Base-by-base conservation (phyloP, 2,888 invertebrate genomes). In the Formica aserva region DNA sequence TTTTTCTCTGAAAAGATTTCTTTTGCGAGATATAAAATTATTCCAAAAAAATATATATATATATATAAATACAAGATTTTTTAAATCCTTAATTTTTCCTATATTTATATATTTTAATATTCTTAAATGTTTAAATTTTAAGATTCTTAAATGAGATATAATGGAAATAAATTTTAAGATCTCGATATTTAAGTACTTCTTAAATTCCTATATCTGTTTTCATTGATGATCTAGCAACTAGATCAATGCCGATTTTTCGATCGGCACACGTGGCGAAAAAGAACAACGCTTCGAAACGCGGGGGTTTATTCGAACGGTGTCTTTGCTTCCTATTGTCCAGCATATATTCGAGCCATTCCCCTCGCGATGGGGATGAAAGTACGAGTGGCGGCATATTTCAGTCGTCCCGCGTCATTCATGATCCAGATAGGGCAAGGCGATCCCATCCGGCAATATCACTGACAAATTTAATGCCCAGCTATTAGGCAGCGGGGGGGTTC, bases 391-490 rank as follows among this genome's bases (percentile, higher is more conserved):
- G 88, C 85, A 89, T 90, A 90, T 88, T 90, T 87, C 86, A 85
- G 78, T 66, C 87, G 84, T 87, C 86, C 81, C 82, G 76, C 83
- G 72, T 86, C 86, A 89, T 88, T 88, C 83, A 87, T 63, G 29
- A 41, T 82, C 48, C 41, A 57, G 45, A 32, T 45, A 22, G 57
- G 72, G 65, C 76, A 65, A 69, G 80, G 62, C 66, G 87, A 88
- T 91, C 92, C 92, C 89, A 85, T 84, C 88, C 72, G 87, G 92
- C 92, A 93, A 93, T 94, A 94, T 94, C 93, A 93, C 93, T 93
- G 94, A 94, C 94, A 93, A 94, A 94, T 94, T 94, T 93, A 94
- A 94, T 94, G 93, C 92, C 87, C 90, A 91, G 90, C 94, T 94
- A 94, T 94, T 94, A 94, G 78, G 92, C 92, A 92, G 92, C 93